Conservation (phyloP, 2,888 invertebrate species). For the Cataglyphis livida region DNA sequence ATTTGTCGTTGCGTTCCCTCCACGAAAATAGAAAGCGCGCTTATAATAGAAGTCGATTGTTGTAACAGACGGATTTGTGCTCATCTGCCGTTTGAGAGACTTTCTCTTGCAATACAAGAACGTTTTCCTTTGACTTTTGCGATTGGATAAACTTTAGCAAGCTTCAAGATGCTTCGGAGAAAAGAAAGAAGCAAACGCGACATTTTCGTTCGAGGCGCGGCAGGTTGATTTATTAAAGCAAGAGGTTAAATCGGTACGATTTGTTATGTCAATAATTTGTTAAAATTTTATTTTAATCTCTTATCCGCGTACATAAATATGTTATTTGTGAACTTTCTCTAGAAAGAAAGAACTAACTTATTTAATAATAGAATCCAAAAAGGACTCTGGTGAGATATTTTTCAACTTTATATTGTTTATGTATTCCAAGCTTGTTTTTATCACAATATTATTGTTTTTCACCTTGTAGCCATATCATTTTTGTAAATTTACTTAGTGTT, state of each 20-base stretch:
- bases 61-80: conserved; percentile 21
- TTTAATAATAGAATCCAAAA: not conserved
- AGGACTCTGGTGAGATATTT: not conserved
- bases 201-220: conserved; percentile 9
- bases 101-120: conserved; percentile 38
- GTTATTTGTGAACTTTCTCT: not conserved
- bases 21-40: conserved; percentile 46
- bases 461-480: not conserved
- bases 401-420: not conserved
- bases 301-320: not conserved
- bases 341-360: not conserved
- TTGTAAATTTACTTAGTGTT: not conserved
- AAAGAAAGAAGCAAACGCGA: conserved; percentile 21
- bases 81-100: conserved; percentile 39
- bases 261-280: not conserved
- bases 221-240: not conserved
- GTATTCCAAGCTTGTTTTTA: not conserved
- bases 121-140: conserved; percentile 34
- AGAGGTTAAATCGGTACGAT: not conserved
- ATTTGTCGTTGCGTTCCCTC: conserved; percentile 28
- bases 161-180: not conserved
- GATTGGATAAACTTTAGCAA: conserved; percentile 34
- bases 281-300: not conserved
- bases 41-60: conserved; percentile 40
- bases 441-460: not conserved